Conservation (phyloP, 2,888 invertebrate genomes). For the Saturnia pavonia region DNA sequence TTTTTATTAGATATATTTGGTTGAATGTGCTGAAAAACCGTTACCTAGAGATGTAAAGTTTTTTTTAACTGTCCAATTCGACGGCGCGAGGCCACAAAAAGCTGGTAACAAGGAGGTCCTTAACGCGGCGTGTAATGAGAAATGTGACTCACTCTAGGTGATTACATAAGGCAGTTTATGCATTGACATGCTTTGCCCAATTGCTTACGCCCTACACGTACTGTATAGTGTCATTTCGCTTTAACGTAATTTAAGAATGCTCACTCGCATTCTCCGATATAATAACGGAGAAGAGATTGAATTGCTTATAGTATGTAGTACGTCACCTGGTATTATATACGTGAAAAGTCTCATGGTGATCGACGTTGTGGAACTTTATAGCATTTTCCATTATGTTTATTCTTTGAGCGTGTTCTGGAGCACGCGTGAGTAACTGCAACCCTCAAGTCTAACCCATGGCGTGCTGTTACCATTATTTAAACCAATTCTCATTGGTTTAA, state of each 20-base stretch:
- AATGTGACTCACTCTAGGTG: conserved; percentile 30
- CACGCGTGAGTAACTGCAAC: no score
- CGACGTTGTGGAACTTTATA: no score
- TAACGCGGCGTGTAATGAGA: conserved; percentile 31
- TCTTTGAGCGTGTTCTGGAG: no score
- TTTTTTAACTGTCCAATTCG: conserved; percentile 10
- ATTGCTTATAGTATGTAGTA: not conserved
- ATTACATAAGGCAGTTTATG: conserved; percentile 17
- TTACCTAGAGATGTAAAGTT: not conserved
- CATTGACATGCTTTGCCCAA: conserved; percentile 3
- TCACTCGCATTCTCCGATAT: not conserved
- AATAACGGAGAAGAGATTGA: not conserved
- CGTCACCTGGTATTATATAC: not conserved
- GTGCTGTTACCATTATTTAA: no score
- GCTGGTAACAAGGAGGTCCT: conserved; percentile 5
- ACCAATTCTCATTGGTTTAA: no score
- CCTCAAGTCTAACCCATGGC: no score
- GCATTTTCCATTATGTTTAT: no score
- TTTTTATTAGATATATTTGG: not conserved
- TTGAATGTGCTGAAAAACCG: not conserved
- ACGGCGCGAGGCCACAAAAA: conserved; percentile 2
- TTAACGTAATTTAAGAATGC: not conserved
- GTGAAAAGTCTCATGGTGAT: no score
- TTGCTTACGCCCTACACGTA: not conserved
- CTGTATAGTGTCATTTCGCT: not conserved